These are phyloP conservation scores for Epinephelus moara DNA, from an alignment of 2,113 vertebrate species.

Conservation along the genomic window DNA sequence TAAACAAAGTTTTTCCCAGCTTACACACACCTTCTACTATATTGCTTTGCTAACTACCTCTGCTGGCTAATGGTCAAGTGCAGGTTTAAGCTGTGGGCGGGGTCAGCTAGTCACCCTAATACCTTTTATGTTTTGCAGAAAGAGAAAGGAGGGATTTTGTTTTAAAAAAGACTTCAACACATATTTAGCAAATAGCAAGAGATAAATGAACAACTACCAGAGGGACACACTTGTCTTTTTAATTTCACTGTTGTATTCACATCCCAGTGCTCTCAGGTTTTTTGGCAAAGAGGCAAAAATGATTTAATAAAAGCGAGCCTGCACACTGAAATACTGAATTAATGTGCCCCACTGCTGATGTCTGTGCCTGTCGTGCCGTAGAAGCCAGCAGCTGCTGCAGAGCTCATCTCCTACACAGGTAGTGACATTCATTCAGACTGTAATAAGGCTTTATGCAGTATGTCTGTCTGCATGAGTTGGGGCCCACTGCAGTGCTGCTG, in stretches of 20 bases:
- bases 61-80: not conserved
- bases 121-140: not conserved
- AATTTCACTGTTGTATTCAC: not conserved
- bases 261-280: not conserved
- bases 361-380: not conserved
- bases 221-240: not conserved
- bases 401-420: constrained; percentile 54
- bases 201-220: not conserved
- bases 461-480: constrained; percentile 44
- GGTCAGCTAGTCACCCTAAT: not conserved
- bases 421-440: constrained; percentile 34
- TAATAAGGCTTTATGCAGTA: constrained; percentile 29
- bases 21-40: too few species aligned
- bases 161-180: not conserved
- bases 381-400: constrained; percentile 43
- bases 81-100: not conserved
- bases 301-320: not conserved
- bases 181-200: not conserved
- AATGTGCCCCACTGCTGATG: constrained; percentile 21
- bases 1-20: too few species aligned
- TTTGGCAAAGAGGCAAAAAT: not conserved
- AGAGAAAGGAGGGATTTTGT: not conserved
- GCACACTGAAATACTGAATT: not conserved
- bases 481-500: constrained; percentile 62
- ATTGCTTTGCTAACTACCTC: too few species aligned